A percentile compares a stretch with the other conserved stretches of the same genome.
Conservation (phyloP, 2,888 invertebrate species). For the Ornithoptera alexandrae region DNA sequence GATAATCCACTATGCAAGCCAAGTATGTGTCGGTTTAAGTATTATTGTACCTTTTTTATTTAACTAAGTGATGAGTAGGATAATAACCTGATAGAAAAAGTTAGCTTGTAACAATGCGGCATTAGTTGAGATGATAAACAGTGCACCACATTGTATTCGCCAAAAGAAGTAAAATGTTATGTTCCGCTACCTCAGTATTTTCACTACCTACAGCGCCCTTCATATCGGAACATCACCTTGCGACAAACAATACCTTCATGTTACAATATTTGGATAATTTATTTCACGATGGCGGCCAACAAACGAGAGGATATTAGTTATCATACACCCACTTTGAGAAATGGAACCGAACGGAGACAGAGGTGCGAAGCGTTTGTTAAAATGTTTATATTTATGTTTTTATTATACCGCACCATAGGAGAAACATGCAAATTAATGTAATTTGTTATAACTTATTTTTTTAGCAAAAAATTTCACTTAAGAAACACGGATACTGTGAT, state of each 20-base stretch:
- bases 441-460: constrained; percentile 30
- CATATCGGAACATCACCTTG: not conserved
- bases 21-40: too few species aligned
- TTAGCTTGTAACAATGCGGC: too few species aligned
- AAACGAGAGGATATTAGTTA: constrained; percentile 28
- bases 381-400: constrained; percentile 31
- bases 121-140: too few species aligned
- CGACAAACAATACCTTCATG: not conserved
- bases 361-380: constrained; percentile 34
- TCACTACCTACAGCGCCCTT: too few species aligned
- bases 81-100: too few species aligned
- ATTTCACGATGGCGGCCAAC: not conserved
- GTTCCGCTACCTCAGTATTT: too few species aligned
- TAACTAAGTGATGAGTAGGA: too few species aligned
- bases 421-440: constrained; percentile 33
- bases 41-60: too few species aligned
- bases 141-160: too few species aligned
- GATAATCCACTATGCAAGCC: too few species aligned
- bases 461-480: constrained; percentile 34
- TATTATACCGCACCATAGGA: constrained; percentile 26
- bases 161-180: too few species aligned
- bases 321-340: constrained; percentile 30
- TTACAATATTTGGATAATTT: not conserved
- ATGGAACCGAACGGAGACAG: constrained; percentile 12
- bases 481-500: constrained; percentile 28